These are phyloP conservation scores for Phymastichus coffea DNA, from an alignment of 1,140 invertebrate species.

Conservation along the genomic window DNA sequence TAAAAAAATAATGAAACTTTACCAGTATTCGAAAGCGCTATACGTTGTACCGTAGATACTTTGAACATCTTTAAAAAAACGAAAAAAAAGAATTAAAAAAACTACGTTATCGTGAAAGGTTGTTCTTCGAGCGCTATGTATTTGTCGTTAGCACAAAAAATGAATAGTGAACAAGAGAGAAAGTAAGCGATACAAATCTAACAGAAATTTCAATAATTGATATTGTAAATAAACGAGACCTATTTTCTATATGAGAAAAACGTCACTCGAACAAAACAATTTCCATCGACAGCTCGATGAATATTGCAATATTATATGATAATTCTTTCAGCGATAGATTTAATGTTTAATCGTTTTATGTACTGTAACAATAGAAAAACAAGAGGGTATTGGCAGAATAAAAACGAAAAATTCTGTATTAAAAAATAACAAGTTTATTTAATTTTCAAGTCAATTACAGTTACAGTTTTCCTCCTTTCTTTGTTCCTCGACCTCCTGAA, in stretches of 20 bases:
- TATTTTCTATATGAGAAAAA: constrained; percentile 59
- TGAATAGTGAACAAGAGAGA: constrained; percentile 18
- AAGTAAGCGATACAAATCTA: constrained; percentile 36
- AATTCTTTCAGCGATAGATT: constrained; percentile 57
- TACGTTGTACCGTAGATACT: constrained; percentile 37
- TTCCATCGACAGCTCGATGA: constrained; percentile 52
- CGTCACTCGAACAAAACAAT: constrained; percentile 41
- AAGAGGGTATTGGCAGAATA: constrained; percentile 56
- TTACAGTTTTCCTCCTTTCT: constrained; percentile 24
- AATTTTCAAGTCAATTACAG: not conserved
- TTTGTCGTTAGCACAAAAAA: constrained; percentile 53
- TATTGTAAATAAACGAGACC: constrained; percentile 58
- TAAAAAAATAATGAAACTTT: constrained; percentile 34
- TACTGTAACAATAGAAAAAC: constrained; percentile 54
- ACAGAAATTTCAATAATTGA: constrained; percentile 53
- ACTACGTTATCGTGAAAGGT: constrained; percentile 22
- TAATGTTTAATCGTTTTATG: constrained; percentile 60
- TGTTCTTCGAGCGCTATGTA: constrained; percentile 41
- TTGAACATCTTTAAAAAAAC: constrained; percentile 23
- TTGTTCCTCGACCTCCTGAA: constrained; percentile 49
- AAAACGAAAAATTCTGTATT: constrained; percentile 58
- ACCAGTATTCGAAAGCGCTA: constrained; percentile 52
- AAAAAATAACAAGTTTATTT: constrained; percentile 30
- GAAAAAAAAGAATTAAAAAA: too few relatives aligned
- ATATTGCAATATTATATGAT: constrained; percentile 58